phyloP scores from a whole-genome alignment of 2,113 vertebrate genomes.

The Melanerpes formicivorus region DNA sequence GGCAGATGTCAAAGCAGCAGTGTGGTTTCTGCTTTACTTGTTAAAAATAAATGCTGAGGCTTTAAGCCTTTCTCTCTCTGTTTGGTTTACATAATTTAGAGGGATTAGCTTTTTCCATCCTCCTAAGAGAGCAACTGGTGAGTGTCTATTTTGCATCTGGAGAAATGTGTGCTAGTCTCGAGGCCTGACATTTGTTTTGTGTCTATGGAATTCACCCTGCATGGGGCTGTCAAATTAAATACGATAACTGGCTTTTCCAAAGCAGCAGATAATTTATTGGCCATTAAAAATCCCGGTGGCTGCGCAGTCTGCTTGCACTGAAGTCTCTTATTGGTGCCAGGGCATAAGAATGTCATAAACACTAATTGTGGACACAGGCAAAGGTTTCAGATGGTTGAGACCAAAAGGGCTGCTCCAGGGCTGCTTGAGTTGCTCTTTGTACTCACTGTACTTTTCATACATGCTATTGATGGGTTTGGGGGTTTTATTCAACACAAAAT shows the following conservation, averaged over 20 bases:
- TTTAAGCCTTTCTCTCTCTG: neutral
- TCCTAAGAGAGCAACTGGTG: neutral
- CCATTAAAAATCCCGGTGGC: slow-evolving; percentile 25
- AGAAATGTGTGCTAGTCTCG: neutral
- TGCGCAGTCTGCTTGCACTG: neutral
- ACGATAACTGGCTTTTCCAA: slow-evolving; percentile 42
- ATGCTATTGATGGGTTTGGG: neutral
- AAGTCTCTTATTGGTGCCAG: neutral
- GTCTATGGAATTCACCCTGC: slow-evolving; percentile 32
- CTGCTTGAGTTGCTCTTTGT: neutral
- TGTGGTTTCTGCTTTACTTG: slow-evolving; percentile 22
- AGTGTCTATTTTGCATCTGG: slow-evolving; percentile 24
- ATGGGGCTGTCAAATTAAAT: slow-evolving; percentile 57
- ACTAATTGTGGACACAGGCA: neutral
- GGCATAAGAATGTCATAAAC: neutral
- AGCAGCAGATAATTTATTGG: slow-evolving; percentile 40
- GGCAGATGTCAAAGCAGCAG: neutral
- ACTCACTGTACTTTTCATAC: neutral
- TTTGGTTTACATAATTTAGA: slow-evolving; percentile 50
- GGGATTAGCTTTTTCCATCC: slow-evolving; percentile 43
- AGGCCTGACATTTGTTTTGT: slow-evolving; percentile 48
- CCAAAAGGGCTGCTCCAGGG: neutral
- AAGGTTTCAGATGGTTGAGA: neutral
- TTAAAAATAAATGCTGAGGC: slow-evolving; percentile 18
- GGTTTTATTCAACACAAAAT: neutral